Evolutionary conservation across 2,888 invertebrate species (phyloP).

Genomic region (Lottia gigantea): DNA sequence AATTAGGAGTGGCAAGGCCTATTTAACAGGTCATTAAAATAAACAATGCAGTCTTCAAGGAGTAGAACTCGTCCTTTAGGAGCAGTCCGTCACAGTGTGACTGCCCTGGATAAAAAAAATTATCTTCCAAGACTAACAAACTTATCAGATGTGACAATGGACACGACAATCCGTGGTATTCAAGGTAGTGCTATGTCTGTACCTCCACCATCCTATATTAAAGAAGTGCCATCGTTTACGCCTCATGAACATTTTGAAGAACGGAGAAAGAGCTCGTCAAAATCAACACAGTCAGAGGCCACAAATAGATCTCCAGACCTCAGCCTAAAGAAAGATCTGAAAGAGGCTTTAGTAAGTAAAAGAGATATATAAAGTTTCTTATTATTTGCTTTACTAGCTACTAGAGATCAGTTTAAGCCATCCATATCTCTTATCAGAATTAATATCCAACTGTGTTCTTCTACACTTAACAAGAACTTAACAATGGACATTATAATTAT

Average conservation of each 20-base stretch:
- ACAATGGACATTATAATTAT: not conserved
- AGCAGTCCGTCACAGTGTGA: conserved; percentile 19
- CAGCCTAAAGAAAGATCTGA: conserved; percentile 48
- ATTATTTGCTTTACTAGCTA: not conserved
- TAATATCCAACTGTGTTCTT: not conserved
- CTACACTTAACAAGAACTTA: not conserved
- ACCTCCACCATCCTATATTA: conserved; percentile 36
- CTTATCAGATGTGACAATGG: conserved; percentile 18
- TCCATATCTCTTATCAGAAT: not conserved
- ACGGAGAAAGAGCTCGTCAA: conserved; percentile 24
- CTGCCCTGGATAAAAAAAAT: conserved; percentile 21
- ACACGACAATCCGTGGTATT: conserved; percentile 33
- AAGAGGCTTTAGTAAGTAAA: conserved; percentile 45
- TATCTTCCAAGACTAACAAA: conserved; percentile 23
- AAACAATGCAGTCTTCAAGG: conserved; percentile 5
- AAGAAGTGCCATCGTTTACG: not conserved
- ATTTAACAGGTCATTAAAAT: no score
- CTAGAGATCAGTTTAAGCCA: not conserved
- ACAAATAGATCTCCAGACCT: conserved; percentile 43
- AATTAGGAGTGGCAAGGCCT: no score
- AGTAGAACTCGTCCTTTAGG: conserved; percentile 25
- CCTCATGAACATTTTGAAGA: conserved; percentile 11
- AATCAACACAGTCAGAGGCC: conserved; percentile 39
- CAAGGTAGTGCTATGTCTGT: conserved; percentile 45
- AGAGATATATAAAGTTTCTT: not conserved